Evolutionary conservation across 1,140 invertebrate species (phyloP), one percentile per base, ranked within the genome.

Genomic region (Oryzaephilus surinamensis): DNA sequence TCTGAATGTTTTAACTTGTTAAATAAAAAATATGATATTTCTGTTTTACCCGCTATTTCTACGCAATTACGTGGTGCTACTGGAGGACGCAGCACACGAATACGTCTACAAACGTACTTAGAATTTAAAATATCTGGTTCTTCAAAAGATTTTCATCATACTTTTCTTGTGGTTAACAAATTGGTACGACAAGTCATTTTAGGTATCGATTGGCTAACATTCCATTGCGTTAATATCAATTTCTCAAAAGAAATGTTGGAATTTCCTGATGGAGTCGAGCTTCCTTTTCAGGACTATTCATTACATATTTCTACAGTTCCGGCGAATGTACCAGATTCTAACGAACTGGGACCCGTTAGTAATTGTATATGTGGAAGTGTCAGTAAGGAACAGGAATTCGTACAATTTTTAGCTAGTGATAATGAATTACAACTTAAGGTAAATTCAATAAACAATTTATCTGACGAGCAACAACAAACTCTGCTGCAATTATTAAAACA

Each of bases 141-240:
- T 10, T 2, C 6, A 11, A 15, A 10, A 8, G 8, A 14, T 16
- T 4, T n/a, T 11, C 11, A 21, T 6, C n/a, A 18, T 8, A 2
- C 26, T 19, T 19, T 26, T n/a, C n/a, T 41, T 7, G 16, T 32
- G 5, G 31, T 41, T n/a, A 34, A 15, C 24, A 32, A 33, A 17
- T 28, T 41, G 16, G 28, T 41, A 4, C 18, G 21, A 3, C 38
- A 30, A 4, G 20, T 41, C n/a, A 41, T 41, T 28, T 12, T 41
- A 4, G 38, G 38, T 11, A 11, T 18, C 2, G 38, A 41, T 19
- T 41, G 30, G 30, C 8, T 41, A 14, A 8, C 8, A 13, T 1
- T 28, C 13, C 3, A 17, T 2, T 2, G 17, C 5, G 38, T 21
- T 2, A 11, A 20, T 6, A 18, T 41, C 1, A 15, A 41, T 34